Percentiles rank a stretch among this genome's conserved stretches.
Conservation (phyloP, 2,113 vertebrate species). For the Girardinichthys multiradiatus region DNA sequence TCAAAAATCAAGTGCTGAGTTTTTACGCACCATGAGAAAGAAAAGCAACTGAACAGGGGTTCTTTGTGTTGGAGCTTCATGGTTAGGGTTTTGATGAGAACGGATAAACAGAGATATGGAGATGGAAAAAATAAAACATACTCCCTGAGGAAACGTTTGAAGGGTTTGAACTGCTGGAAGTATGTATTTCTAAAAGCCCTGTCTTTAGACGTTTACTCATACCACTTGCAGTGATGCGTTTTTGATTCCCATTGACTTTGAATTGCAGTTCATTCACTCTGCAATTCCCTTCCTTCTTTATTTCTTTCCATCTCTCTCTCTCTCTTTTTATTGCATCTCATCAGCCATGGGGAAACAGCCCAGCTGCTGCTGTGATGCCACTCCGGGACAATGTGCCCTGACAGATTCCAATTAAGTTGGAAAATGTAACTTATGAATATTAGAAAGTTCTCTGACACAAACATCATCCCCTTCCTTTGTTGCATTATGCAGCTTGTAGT, state of each 20-base stretch:
- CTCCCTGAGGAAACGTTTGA: slow-evolving; percentile 28
- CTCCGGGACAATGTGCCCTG: slow-evolving; percentile 70
- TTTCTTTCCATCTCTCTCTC: slow-evolving; percentile 11
- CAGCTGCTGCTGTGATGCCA: slow-evolving; percentile 70
- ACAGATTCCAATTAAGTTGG: slow-evolving; percentile 80
- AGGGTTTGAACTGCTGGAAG: slow-evolving; percentile 34
- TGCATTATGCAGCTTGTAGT: slow-evolving; percentile 70
- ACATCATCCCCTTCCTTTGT: slow-evolving; percentile 74
- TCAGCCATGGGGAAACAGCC: slow-evolving; percentile 65
- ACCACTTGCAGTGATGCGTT: slow-evolving; percentile 68
- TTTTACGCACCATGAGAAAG: not conserved
- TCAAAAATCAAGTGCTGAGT: not conserved
- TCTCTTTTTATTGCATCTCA: slow-evolving; percentile 74
- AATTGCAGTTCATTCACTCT: slow-evolving; percentile 69
- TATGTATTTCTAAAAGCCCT: slow-evolving; percentile 64
- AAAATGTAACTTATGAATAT: slow-evolving; percentile 78
- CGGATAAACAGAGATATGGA: slow-evolving; percentile 36
- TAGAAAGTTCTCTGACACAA: slow-evolving; percentile 75
- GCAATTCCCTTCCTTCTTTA: slow-evolving; percentile 39
- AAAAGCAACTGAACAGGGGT: not conserved
- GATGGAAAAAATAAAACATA: slow-evolving; percentile 20
- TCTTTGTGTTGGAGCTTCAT: not conserved
- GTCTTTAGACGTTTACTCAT: slow-evolving; percentile 62
- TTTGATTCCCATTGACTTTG: slow-evolving; percentile 76
- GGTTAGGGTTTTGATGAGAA: slow-evolving; percentile 2